phyloP scores from a whole-genome alignment of 2,797 vertebrate genomes.

The Oreochromis mossambicus region DNA sequence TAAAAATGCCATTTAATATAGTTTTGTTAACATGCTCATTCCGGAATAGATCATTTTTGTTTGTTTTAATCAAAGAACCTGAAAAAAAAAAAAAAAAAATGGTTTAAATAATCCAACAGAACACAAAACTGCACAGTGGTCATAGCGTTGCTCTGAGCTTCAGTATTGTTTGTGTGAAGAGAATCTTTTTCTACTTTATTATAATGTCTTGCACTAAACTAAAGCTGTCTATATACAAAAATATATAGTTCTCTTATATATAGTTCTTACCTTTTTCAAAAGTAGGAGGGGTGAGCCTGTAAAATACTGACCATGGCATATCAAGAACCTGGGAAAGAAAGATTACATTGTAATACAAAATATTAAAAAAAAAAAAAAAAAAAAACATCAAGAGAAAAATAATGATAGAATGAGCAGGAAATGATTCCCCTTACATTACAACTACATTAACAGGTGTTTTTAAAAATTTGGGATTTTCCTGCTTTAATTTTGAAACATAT shows the following conservation, averaged over 20 bases:
- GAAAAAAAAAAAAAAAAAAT: not conserved
- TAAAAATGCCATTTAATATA: not conserved
- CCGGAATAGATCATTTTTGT: not conserved
- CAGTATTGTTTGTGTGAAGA: not conserved
- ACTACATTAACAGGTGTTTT: not conserved
- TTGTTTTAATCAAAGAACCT: not conserved
- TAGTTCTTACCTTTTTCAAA: constrained; percentile 19
- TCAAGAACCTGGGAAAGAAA: constrained; percentile 47
- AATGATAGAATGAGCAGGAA: not conserved
- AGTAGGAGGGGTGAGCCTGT: rapidly evolving
- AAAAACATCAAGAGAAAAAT: not conserved
- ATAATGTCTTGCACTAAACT: not conserved
- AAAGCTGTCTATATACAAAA: not conserved
- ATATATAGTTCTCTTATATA: not conserved
- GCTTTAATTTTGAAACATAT: not conserved
- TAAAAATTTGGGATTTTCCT: not conserved
- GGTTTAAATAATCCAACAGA: not conserved
- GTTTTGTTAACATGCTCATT: not conserved
- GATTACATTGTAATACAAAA: not conserved
- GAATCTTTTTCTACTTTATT: not conserved
- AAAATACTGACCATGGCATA: constrained; percentile 12
- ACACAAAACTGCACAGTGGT: not conserved
- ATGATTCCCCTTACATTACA: not conserved
- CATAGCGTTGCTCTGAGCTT: not conserved
- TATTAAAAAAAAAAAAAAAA: rapidly evolving